phyloP scores from a whole-genome alignment of 1,140 invertebrate species.

The Rhagoletis zephyria region DNA sequence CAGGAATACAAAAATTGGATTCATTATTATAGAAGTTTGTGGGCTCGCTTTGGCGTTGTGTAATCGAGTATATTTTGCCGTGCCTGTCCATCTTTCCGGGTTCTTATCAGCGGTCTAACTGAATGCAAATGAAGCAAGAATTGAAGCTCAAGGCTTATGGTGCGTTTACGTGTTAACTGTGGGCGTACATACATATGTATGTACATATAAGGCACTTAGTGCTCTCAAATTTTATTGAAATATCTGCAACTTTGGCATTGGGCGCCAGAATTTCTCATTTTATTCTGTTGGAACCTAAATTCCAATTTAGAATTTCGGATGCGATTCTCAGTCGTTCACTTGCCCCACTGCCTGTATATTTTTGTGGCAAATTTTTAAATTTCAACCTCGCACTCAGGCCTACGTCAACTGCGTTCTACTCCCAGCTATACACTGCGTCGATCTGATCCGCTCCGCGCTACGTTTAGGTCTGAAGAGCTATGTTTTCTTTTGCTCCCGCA shows the following conservation, averaged over 20 bases:
- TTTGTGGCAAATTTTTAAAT: background rate
- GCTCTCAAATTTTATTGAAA: background rate
- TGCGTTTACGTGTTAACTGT: background rate
- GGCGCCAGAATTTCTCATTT: background rate
- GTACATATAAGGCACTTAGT: background rate
- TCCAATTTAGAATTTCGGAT: background rate
- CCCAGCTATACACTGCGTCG: background rate
- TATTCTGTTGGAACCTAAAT: background rate
- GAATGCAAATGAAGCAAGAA: conserved; percentile 17
- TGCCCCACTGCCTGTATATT: background rate
- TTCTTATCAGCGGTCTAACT: conserved; percentile 31
- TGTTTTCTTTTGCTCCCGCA: background rate
- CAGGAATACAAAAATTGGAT: too few relatives aligned
- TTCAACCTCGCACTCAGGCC: background rate
- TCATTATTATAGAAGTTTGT: too few relatives aligned
- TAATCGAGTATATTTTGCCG: background rate
- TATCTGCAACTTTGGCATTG: background rate
- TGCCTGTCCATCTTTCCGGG: background rate
- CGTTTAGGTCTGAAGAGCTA: background rate
- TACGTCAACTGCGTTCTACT: background rate
- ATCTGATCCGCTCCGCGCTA: conserved; percentile 21
- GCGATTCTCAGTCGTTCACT: background rate
- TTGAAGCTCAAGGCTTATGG: background rate
- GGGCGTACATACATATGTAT: background rate
- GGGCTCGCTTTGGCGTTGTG: too few relatives aligned